Evolutionary conservation across 2,113 vertebrate species (phyloP).

Genomic region (Desmodus rotundus): DNA sequence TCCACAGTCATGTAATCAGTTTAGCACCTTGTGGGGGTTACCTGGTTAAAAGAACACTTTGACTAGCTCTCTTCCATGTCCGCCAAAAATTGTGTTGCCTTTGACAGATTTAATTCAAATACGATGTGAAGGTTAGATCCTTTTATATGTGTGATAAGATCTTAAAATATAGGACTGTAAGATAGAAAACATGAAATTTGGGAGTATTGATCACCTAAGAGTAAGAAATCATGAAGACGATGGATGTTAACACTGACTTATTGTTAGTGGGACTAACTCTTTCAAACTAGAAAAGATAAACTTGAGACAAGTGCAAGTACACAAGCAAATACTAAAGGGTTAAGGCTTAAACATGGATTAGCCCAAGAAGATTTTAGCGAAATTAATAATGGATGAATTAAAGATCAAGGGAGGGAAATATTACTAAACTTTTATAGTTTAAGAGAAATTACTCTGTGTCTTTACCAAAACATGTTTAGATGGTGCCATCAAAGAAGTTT

Average conservation of each 20-base stretch:
- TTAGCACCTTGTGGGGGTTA: background rate
- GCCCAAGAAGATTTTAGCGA: background rate
- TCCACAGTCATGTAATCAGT: background rate
- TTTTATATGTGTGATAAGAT: background rate
- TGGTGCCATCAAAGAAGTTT: background rate
- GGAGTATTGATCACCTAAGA: background rate
- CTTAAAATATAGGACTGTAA: background rate
- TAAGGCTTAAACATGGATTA: background rate
- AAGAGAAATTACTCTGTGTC: background rate
- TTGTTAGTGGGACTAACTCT: background rate
- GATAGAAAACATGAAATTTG: background rate
- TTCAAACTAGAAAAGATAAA: background rate
- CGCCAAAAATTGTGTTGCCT: background rate
- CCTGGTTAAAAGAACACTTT: background rate
- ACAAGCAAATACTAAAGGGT: background rate
- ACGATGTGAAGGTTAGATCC: background rate
- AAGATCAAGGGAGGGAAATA: background rate
- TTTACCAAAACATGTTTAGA: background rate
- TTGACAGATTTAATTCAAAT: background rate
- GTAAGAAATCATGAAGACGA: background rate
- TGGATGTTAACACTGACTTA: background rate
- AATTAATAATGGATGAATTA: background rate
- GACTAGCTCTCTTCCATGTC: background rate
- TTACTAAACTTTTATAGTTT: background rate
- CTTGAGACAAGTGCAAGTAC: background rate